These are phyloP conservation scores for Bufo bufo DNA, from an alignment of 2,113 vertebrate genomes.

Conservation along the genomic window DNA sequence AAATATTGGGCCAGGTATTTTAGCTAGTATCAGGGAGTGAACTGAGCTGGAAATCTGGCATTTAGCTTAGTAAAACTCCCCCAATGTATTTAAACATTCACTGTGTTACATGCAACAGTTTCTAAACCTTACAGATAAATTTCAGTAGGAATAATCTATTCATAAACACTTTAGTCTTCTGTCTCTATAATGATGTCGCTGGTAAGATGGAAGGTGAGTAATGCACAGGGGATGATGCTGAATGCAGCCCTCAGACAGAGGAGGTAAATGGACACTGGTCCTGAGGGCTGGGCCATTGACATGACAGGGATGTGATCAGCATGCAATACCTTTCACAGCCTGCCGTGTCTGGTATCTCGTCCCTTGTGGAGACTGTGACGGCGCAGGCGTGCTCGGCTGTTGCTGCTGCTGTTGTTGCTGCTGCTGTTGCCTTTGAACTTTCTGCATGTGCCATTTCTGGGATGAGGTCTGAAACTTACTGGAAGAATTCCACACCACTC, in stretches of 20 bases:
- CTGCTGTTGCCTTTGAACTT: conserved; percentile 89
- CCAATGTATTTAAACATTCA: not conserved
- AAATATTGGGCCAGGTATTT: too few species aligned
- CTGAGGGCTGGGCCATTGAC: not conserved
- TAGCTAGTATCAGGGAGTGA: too few species aligned
- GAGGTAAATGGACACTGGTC: not conserved
- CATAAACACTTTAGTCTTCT: not conserved
- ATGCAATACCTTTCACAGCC: conserved; percentile 88
- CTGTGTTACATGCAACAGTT: not conserved
- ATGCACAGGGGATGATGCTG: not conserved
- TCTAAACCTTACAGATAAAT: not conserved
- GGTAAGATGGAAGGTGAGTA: not conserved
- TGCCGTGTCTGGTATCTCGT: conserved; percentile 96
- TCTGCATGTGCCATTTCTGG: conserved; percentile 97
- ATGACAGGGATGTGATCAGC: not conserved
- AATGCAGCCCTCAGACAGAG: not conserved
- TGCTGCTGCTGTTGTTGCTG: conserved; percentile 73
- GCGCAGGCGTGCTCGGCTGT: conserved; percentile 70
- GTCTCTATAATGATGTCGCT: not conserved
- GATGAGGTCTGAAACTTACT: conserved; percentile 94
- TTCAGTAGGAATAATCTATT: too few species aligned
- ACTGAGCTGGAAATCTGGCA: too few species aligned
- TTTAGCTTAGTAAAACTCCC: too few species aligned
- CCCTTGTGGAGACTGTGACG: conserved; percentile 84
- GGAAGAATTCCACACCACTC: conserved; percentile 92